Conservation (phyloP, 2,888 invertebrate species). For the Pyrrhosoma nymphula region DNA sequence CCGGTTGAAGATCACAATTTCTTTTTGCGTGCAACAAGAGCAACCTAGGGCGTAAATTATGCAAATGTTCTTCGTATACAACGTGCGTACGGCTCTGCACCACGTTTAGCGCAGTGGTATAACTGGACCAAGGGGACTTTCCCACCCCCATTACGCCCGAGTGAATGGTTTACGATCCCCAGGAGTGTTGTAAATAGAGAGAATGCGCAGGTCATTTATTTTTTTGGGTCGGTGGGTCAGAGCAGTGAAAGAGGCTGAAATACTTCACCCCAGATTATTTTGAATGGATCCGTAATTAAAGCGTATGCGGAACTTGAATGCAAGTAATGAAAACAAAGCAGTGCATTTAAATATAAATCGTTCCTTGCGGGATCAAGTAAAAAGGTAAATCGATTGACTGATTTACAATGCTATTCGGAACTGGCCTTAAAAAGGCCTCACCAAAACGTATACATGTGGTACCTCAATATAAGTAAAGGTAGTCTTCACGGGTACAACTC, state of each 20-base stretch:
- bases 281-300: not conserved
- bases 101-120: not conserved
- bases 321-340: not conserved
- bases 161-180: not conserved
- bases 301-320: not conserved
- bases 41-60: not conserved
- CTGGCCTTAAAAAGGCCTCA: no score
- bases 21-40: no score
- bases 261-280: not conserved
- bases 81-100: not conserved
- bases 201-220: not conserved
- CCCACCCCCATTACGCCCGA: not conserved
- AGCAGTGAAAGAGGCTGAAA: not conserved
- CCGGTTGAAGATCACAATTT: no score
- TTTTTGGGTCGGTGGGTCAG: not conserved
- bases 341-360: no score
- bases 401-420: no score
- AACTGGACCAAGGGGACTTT: not conserved
- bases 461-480: no score
- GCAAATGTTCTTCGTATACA: not conserved
- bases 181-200: not conserved
- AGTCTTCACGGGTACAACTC: no score
- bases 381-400: no score
- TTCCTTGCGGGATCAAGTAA: no score
- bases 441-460: no score